A percentile compares a stretch with the other conserved stretches of the same genome.
These are phyloP conservation scores for Clarias magur DNA, from an alignment of 2,113 vertebrate species.

Conservation along the genomic window DNA sequence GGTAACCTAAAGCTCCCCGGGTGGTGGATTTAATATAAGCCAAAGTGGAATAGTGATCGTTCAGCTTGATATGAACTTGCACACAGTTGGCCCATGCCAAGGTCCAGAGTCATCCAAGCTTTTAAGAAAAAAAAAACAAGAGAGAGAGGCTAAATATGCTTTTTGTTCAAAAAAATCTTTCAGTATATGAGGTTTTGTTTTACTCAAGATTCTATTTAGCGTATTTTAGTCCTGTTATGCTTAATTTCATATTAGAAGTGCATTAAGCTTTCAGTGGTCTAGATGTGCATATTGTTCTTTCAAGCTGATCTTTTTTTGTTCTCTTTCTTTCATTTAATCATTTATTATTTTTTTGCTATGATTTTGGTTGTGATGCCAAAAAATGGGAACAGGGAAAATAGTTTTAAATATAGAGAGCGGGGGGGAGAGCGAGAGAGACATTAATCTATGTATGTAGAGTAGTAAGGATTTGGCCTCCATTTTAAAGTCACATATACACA, in stretches of 20 bases:
- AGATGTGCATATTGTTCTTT: slow-evolving; percentile 59
- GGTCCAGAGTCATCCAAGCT: slow-evolving; percentile 55
- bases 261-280: slow-evolving; percentile 43
- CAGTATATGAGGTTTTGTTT: slow-evolving; percentile 35
- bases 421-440: no score
- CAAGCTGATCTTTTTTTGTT: slow-evolving; percentile 63
- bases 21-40: slow-evolving; percentile 56
- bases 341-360: not conserved
- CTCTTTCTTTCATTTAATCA: slow-evolving; percentile 55
- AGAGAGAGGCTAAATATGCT: slow-evolving; percentile 42
- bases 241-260: slow-evolving; percentile 58
- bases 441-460: not conserved
- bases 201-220: slow-evolving; percentile 56
- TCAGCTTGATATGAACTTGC: slow-evolving; percentile 68
- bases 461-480: slow-evolving; percentile 32
- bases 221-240: slow-evolving; percentile 45
- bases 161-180: slow-evolving; percentile 31
- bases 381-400: slow-evolving; percentile 29
- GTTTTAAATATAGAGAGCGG: not conserved
- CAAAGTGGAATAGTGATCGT: slow-evolving; percentile 66
- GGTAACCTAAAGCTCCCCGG: slow-evolving; percentile 49
- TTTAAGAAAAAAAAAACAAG: slow-evolving; percentile 15
- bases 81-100: slow-evolving; percentile 63
- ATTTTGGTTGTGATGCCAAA: slow-evolving; percentile 70
- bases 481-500: slow-evolving; percentile 32